Evolutionary conservation across 2,888 invertebrate genomes (phyloP), one percentile per base, ranked within the genome.

Genomic region (Archaeoteleia sp.): DNA sequence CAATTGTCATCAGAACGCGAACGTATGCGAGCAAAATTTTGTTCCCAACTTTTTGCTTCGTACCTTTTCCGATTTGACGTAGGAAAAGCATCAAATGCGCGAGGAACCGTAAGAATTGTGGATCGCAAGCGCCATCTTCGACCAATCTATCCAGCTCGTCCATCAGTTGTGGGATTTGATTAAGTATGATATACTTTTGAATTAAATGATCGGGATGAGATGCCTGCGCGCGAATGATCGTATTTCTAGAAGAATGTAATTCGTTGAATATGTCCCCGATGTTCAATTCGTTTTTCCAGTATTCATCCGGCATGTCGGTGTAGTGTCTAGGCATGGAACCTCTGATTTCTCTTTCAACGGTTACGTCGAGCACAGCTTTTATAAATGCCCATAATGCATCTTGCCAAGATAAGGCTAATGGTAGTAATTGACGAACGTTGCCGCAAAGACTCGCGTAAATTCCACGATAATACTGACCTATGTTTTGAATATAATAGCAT

Each of bases 301-400:
- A 92, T 30, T 88, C 88, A n/a, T 89, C 89, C 0, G 92, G 91
- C 86, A 92, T 87, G 0, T 86, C 77, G 12, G 86, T 82, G 72
- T 90, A 91, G 2, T 84, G 83, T 73, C 87, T 88, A 15, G 88
- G 81, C 72, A 89, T 88, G 60, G 88, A 87, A 14, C 89, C 88
- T 25, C 92, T 86, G 17, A 94, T 87, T 85, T 93, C 93, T 54
- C 90, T 91, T 81, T 97, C 97, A 0, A 96, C 95, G 70, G 92
- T 88, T 8, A 92, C 90, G 81, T 97, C 96, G 61, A 96, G 92
- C 81, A 95, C 90, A 0, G 92, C 90, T 78, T 91, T 91, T 70
- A 95, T 87, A 82, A 95, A 92, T 0, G 95, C 94, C 97, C 97
- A 98, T 15, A 97, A 86, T 67, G 92, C 87, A 84, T 98, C 97